phyloP scores from a whole-genome alignment of 2,113 vertebrate species.

The Laterallus jamaicensis region DNA sequence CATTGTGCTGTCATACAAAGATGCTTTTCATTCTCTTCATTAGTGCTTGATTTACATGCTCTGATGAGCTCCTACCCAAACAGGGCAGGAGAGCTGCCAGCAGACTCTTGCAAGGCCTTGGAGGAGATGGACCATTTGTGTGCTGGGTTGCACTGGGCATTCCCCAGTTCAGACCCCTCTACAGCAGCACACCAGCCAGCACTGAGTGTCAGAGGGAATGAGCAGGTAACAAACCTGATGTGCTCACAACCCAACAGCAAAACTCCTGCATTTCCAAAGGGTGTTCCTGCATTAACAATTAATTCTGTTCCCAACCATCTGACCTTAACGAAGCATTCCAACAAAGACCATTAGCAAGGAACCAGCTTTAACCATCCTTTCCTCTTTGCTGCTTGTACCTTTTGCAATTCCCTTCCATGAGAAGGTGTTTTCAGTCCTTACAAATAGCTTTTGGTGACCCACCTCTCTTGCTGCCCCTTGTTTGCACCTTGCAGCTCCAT shows the following conservation, averaged over 20 bases:
- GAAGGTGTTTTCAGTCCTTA: neutral
- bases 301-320: neutral
- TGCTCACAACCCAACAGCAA: neutral
- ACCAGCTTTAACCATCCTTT: neutral
- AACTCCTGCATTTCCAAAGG: too few relatives aligned
- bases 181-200: neutral
- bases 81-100: neutral
- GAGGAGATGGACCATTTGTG: too few relatives aligned
- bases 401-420: neutral
- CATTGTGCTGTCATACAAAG: neutral
- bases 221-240: neutral
- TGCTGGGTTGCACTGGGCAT: neutral
- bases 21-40: neutral
- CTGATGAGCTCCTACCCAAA: neutral
- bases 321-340: neutral
- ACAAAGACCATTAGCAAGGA: too few relatives aligned
- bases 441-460: neutral
- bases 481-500: too few relatives aligned
- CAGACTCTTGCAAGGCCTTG: neutral
- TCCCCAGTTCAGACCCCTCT: too few relatives aligned
- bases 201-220: fast-evolving
- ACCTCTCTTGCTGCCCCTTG: fast-evolving
- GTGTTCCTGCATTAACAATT: neutral
- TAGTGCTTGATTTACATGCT: neutral
- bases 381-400: neutral